Evolutionary conservation across 2,888 invertebrate genomes (phyloP).

Genomic region (Kuschelorhynchus macadamiae): DNA sequence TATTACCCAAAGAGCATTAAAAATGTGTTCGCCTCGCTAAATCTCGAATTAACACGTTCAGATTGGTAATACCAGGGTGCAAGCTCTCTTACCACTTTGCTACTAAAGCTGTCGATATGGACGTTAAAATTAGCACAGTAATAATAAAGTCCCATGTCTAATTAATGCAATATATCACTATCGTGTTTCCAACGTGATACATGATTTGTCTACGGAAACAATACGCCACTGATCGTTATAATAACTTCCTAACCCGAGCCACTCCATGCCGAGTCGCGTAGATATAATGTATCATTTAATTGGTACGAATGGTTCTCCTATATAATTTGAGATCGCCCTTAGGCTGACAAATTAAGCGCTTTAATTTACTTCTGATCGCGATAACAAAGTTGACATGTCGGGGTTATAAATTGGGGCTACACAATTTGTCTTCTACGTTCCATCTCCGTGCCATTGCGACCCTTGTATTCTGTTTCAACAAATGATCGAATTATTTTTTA

Average conservation of each 20-base stretch:
- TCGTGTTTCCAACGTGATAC: not conserved
- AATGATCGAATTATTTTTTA: constrained; percentile 38
- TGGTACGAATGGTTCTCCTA: constrained; percentile 54
- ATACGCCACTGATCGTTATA: constrained; percentile 31
- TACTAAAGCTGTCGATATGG: too few species aligned
- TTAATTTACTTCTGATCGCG: constrained; percentile 64
- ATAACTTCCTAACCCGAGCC: constrained; percentile 20
- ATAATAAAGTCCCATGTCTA: too few species aligned
- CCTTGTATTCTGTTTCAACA: constrained; percentile 39
- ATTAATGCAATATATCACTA: too few species aligned
- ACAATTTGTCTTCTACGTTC: constrained; percentile 56
- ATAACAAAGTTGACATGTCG: constrained; percentile 60
- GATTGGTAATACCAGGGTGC: too few species aligned
- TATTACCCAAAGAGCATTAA: too few species aligned
- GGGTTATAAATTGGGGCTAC: constrained; percentile 57
- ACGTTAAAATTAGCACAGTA: too few species aligned
- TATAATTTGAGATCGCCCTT: constrained; percentile 58
- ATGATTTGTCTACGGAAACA: constrained; percentile 1
- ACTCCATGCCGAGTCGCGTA: constrained; percentile 32
- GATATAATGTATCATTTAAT: constrained; percentile 57
- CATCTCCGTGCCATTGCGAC: constrained; percentile 32
- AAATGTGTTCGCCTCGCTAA: too few species aligned
- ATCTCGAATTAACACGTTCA: too few species aligned
- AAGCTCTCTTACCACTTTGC: too few species aligned
- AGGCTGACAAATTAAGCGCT: constrained; percentile 63